Evolutionary conservation across 2,888 invertebrate genomes (phyloP), one percentile per base, ranked within the genome.

Genomic region (Cyrtodaria siliqua): DNA sequence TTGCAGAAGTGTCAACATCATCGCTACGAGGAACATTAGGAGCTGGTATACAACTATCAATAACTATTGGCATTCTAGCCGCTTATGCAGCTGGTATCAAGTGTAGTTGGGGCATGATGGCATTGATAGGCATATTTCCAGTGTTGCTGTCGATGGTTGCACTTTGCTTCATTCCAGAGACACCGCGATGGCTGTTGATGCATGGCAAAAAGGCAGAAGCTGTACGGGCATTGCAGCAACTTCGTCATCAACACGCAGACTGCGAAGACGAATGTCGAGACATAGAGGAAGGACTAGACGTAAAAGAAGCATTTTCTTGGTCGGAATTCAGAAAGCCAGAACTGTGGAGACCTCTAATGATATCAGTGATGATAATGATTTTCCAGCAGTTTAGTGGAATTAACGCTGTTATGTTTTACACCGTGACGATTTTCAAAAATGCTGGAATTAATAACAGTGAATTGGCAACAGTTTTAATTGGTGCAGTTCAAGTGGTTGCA

Each of bases 371-470:
- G 0, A 94, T 99, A 62, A 98, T 98, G 98, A 95, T 97, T 86
- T 98, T 98, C 94, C 99, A 99, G 94, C 99, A 99, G 93, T 93
- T 98, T 86, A 97, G 96, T 89, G 98, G 98, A 55, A 98, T 98
- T 83, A 99, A 99, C 92, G 98, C 98, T 12, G 96, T 99, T 49
- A 97, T 99, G 91, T 98, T 98, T 93, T 98, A 98, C 91, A 97
- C 98, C 3, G 95, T 95, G 0, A 92, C 94, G 52, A 98, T 99
- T 78, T 98, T 98, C 93, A 94, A 96, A 94, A 95, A 95, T 92
- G 96, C 98, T 24, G 97, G 97, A 33, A 96, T 97, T 85, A 56
- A 74, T 20, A 79, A 84, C 44, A 79, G 82, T 68, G 79, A 80
- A 52, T 94, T 76, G 24, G 95, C 96, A 82, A 96, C 97, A 56